Percentiles rank a stretch among this genome's conserved stretches.
Conservation (phyloP, 1,140 invertebrate genomes). For the Apis cerana region DNA sequence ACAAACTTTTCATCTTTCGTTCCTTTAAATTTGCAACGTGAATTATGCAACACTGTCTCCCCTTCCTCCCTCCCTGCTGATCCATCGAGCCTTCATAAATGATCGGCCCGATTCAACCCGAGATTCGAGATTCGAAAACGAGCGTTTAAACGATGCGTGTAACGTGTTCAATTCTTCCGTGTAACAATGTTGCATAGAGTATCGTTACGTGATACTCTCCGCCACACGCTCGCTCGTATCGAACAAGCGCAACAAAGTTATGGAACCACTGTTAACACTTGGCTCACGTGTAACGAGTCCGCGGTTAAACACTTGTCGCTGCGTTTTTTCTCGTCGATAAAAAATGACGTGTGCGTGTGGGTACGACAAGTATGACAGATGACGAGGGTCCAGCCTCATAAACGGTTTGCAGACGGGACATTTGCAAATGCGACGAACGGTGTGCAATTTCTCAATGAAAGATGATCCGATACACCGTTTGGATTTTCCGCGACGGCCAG, state of each 20-base stretch:
- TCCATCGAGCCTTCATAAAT: too few relatives aligned
- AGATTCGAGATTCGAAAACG: background rate
- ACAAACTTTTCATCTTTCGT: slow-evolving; percentile 23
- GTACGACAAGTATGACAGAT: slow-evolving; percentile 23
- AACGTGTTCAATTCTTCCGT: too few relatives aligned
- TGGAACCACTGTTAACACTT: background rate
- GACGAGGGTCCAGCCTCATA: slow-evolving; percentile 28
- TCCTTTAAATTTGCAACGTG: background rate
- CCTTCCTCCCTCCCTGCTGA: too few relatives aligned
- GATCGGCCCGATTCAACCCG: too few relatives aligned
- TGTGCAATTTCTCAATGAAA: slow-evolving; percentile 12
- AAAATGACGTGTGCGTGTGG: slow-evolving; percentile 7
- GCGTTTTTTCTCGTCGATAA: slow-evolving; percentile 36
- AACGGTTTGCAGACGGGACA: slow-evolving; percentile 26
- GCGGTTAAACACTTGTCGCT: slow-evolving; percentile 21
- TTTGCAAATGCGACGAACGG: slow-evolving; percentile 14
- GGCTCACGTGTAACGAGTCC: background rate
- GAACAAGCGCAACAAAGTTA: background rate
- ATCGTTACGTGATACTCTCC: too few relatives aligned
- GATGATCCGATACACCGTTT: background rate
- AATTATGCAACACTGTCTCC: background rate
- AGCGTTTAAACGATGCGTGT: background rate
- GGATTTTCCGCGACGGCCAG: background rate
- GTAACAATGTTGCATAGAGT: background rate
- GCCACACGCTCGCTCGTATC: too few relatives aligned